Evolutionary conservation across 2,888 invertebrate species (phyloP).

Genomic region (Tridacna crocea): DNA sequence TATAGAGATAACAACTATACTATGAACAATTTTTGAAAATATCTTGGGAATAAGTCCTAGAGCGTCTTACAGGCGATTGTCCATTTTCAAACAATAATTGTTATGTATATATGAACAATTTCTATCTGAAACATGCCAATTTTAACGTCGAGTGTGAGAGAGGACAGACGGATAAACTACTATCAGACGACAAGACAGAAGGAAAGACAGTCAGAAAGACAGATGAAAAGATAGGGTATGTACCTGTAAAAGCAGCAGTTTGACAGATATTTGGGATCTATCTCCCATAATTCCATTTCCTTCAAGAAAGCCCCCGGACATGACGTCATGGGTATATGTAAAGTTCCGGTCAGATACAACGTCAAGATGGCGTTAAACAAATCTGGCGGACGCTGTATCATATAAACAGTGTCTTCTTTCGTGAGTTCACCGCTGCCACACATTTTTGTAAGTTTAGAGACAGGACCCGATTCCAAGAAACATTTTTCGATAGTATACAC

Average conservation of each 20-base stretch:
- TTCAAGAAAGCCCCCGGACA: constrained; percentile 59
- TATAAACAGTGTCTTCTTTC: neutral
- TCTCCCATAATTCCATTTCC: constrained; percentile 60
- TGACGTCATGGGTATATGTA: constrained; percentile 56
- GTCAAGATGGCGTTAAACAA: constrained; percentile 48
- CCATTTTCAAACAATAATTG: too few relatives aligned
- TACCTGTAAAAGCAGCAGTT: constrained; percentile 47
- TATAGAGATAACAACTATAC: too few relatives aligned
- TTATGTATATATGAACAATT: too few relatives aligned
- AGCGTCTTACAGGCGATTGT: too few relatives aligned
- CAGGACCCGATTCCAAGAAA: constrained; percentile 24
- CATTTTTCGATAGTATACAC: neutral
- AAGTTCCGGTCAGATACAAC: constrained; percentile 54
- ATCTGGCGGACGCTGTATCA: constrained; percentile 44
- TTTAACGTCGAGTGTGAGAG: too few relatives aligned
- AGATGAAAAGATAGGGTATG: neutral
- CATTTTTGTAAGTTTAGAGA: constrained; percentile 17
- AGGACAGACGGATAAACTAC: too few relatives aligned
- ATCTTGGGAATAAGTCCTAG: too few relatives aligned
- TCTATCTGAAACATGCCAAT: too few relatives aligned
- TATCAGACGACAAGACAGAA: too few relatives aligned
- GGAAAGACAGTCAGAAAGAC: too few relatives aligned
- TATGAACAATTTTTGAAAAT: too few relatives aligned
- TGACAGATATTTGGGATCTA: constrained; percentile 37
- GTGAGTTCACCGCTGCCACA: constrained; percentile 2